Evolutionary conservation across 2,888 invertebrate species (phyloP).

Genomic region (Tubulanus polymorphus): DNA sequence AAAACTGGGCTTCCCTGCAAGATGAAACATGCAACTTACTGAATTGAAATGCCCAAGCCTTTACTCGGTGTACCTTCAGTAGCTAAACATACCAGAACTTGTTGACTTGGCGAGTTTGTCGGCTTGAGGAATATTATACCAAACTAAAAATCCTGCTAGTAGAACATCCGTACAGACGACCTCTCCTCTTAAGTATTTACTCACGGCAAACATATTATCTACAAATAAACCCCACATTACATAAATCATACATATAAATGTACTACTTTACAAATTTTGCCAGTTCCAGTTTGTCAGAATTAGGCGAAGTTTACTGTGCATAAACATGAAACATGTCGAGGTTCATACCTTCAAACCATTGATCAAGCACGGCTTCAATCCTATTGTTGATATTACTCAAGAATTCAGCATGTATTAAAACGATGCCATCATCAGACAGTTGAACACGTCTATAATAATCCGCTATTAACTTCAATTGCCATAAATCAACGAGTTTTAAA

Average conservation of each 20-base stretch:
- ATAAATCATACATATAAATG: no score
- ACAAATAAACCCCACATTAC: conserved; percentile 9
- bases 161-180: conserved; percentile 20
- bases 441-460: conserved; percentile 28
- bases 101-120: conserved; percentile 18
- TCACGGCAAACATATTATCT: conserved; percentile 26
- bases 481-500: conserved; percentile 21
- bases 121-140: conserved; percentile 36
- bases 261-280: no score
- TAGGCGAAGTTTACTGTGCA: no score
- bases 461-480: conserved; percentile 33
- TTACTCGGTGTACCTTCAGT: no score
- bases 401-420: conserved; percentile 27
- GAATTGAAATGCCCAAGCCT: no score
- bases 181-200: conserved; percentile 30
- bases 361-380: conserved; percentile 30
- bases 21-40: neutral
- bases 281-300: no score
- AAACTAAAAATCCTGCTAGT: conserved; percentile 31
- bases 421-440: conserved; percentile 16
- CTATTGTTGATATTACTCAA: conserved; percentile 27
- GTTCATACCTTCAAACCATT: conserved; percentile 30
- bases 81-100: neutral
- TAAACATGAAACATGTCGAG: no score
- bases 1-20: neutral